These are phyloP conservation scores for Crotalus helleri DNA, from an alignment of 2,113 vertebrate genomes.

Conservation along the genomic window DNA sequence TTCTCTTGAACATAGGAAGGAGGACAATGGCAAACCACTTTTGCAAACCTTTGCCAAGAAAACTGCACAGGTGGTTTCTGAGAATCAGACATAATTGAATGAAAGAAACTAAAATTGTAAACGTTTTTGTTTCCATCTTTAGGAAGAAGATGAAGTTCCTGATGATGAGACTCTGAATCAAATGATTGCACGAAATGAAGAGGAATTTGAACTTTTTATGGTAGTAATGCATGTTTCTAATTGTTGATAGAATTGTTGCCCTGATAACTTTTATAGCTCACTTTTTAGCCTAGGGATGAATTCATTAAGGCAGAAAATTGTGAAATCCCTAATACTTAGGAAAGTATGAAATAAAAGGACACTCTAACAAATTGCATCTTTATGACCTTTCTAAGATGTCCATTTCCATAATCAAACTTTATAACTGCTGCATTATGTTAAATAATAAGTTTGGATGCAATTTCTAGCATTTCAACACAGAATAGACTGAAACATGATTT, in stretches of 20 bases:
- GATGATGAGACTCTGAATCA: constrained; percentile 91
- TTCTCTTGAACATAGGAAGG: not conserved
- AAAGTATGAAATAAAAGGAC: not conserved
- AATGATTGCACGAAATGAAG: constrained; percentile 88
- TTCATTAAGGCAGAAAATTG: not conserved
- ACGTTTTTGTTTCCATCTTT: constrained; percentile 26
- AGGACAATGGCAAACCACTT: not conserved
- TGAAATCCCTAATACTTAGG: not conserved
- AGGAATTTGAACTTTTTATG: constrained; percentile 91
- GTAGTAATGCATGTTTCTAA: constrained; percentile 61
- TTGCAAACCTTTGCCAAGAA: not conserved
- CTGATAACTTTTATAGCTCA: not conserved
- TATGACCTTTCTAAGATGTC: not conserved
- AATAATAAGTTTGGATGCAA: not conserved
- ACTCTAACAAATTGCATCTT: not conserved
- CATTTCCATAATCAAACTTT: not conserved
- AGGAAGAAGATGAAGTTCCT: constrained; percentile 92
- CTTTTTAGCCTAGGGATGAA: not conserved
- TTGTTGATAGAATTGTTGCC: not conserved
- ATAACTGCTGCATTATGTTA: not conserved
- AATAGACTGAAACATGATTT: not conserved
- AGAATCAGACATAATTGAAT: not conserved
- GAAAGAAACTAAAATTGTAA: not conserved
- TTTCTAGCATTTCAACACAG: not conserved
- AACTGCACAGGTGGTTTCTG: not conserved